Evolutionary conservation across 2,797 vertebrate species (phyloP), one percentile per base, ranked within the genome.

Genomic region (Diplodus sargus): DNA sequence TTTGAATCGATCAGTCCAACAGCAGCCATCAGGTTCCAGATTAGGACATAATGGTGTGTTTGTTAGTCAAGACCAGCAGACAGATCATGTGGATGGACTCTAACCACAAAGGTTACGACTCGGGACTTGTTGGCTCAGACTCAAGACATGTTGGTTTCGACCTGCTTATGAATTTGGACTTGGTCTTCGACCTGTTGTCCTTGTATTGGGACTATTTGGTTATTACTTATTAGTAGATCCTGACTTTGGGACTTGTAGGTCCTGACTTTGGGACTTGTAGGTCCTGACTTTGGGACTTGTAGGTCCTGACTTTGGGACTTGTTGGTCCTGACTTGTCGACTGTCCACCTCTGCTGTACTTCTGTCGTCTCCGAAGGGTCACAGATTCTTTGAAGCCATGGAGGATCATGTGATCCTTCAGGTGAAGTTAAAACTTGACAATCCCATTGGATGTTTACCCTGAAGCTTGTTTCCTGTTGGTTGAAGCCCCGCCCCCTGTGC

Each of bases 401-500:
- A 71, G 58, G 43, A 34, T 34, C 34, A 12, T 3, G 13, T 16
- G 63, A 57, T 66, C 62, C 39, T 10, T 63, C 57, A 51, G 67
- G 66, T 75, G 61, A 56, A 17, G 4, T 20, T 52, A 17, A 56
- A 18, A 79, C 71, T 62, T 66, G 59, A 73, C 76, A 74, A 62
- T 70, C 76, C 23, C 53, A 58, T 47, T 17, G 20, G 51, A 52
- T 22, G 48, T 67, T 54, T 18, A 51, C 61, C 77, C 39, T 54
- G 22, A 66, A 57, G n/a, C 59, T 12, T 10, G 49, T 58, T 45
- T 53, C 65, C 48, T 69, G 51, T 53, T 64, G 54, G 49, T 30
- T 69, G 56, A 78, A 62, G 71, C 62, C 48, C 82, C 47, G 9
- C 70, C 70, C 77, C 79, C 57, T 18, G 88, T 91, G 90, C 90